Conservation (phyloP, 2,797 vertebrate species). For the Poeciliopsis turneri region DNA sequence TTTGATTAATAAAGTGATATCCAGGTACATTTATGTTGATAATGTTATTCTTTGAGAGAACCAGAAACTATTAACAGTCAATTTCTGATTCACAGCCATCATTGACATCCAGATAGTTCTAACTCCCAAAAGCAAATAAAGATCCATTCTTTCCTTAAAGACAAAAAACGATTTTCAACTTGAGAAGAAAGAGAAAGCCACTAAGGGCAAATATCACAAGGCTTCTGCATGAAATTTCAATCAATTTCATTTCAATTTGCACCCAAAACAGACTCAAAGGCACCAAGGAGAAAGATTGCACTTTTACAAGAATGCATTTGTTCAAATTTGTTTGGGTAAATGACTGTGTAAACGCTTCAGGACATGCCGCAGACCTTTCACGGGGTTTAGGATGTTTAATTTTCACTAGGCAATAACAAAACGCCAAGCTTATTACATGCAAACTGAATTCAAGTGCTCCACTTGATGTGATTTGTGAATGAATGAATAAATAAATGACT, state of each 20-base stretch:
- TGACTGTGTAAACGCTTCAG: neutral
- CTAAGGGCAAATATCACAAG: neutral
- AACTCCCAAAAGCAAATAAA: neutral
- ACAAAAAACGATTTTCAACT: neutral
- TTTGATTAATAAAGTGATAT: neutral
- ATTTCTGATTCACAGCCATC: neutral
- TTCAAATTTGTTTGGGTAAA: neutral
- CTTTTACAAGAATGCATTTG: slow-evolving; percentile 6
- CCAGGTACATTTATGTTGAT: neutral
- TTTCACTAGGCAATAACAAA: neutral
- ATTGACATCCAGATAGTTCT: too few relatives aligned
- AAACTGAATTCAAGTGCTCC: neutral
- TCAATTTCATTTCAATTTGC: neutral
- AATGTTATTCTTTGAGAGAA: neutral
- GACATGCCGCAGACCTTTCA: neutral
- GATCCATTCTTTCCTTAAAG: neutral
- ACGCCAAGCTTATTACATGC: neutral
- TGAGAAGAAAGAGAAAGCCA: neutral
- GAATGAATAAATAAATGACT: neutral
- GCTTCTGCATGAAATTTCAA: neutral
- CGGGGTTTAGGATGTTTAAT: neutral
- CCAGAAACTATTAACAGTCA: neutral
- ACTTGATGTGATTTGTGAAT: neutral
- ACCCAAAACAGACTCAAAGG: neutral
- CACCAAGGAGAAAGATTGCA: neutral